These are phyloP conservation scores for Phrynocephalus vlangalii DNA, from an alignment of 2,797 vertebrate species.

Conservation along the genomic window DNA sequence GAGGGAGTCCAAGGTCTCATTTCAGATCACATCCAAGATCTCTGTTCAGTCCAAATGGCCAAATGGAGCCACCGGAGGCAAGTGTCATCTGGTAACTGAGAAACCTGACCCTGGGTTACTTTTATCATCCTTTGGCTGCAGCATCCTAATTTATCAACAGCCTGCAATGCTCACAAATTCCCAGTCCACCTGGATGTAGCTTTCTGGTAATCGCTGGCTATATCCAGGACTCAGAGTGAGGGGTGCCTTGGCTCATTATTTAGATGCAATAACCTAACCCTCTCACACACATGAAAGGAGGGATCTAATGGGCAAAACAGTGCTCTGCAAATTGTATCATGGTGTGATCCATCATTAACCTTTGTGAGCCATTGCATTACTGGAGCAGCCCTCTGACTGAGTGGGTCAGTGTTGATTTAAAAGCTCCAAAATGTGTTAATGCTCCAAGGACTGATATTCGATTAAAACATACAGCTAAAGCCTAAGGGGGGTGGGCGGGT, in stretches of 20 bases:
- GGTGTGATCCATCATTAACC: constrained; percentile 84
- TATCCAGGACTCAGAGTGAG: constrained; percentile 63
- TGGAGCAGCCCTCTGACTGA: constrained; percentile 73
- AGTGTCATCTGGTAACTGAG: constrained; percentile 66
- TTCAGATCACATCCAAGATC: constrained; percentile 74
- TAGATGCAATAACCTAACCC: constrained; percentile 80
- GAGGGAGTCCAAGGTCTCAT: constrained; percentile 64
- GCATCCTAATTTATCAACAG: constrained; percentile 66
- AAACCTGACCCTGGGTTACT: constrained; percentile 67
- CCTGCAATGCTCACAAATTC: constrained; percentile 53
- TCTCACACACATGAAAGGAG: constrained; percentile 72
- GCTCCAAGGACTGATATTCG: constrained; percentile 65
- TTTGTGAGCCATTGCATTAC: constrained; percentile 77
- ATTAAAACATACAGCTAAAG: constrained; percentile 54
- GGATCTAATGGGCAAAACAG: constrained; percentile 78
- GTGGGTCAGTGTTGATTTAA: constrained; percentile 78
- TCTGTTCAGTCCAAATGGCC: constrained; percentile 82
- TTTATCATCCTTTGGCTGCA: constrained; percentile 60
- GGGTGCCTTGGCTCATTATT: constrained; percentile 78
- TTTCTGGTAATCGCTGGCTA: constrained; percentile 77
- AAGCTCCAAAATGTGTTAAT: constrained; percentile 76
- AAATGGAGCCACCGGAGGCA: constrained; percentile 69
- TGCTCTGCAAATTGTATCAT: constrained; percentile 76
- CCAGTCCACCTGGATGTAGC: constrained; percentile 48
- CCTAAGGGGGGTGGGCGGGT: not conserved